Base-by-base conservation (phyloP, 2,888 invertebrate genomes). In the Conus canariensis region DNA sequence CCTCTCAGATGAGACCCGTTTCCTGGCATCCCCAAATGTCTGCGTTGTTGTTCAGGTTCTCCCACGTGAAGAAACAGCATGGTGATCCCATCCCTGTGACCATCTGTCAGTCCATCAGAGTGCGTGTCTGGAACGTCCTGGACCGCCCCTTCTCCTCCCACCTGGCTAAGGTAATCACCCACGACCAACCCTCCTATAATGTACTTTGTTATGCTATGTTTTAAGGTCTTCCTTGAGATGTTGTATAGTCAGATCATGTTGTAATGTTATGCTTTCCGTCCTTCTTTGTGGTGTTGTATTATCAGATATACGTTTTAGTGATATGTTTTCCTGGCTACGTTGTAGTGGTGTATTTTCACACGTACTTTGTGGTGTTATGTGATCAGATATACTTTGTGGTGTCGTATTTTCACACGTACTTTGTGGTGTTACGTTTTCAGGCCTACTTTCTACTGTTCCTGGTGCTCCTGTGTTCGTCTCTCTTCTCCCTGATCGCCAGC, bases 401-500 rank as follows among this genome's bases (percentile, higher is more conserved):
- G 10, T 14, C 16, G 7, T 4, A 64, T 64, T 16, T 64, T 64
- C 64, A 14, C 45, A 45, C 64, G 12, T 64, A 14, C 12, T 64
- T 7, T 64, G 64, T 64, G 64, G 16, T 64, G 16, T 10, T 58
- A 5, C 58, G 16, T 58, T 92, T 94, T 86, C 93, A 95, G 94
- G 89, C 92, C 6, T 94, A 94, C 90, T 93, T 93, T 70, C 70
- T 60, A 6, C 64, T 93, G 70, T 93, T 93, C 80, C 90, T 93
- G 45, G 4, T 92, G 1, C 83, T 94, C 14, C 93, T 94, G 19
- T 16, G 93, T 16, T 82, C 93, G 22, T 94, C 94, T 14, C 90
- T 94, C 59, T 92, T 93, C 89, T 92, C 93, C 7, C 91, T 95
- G 16, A 91, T 94, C 14, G 94, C 93, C 16, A 93, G 93, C 58